Evolutionary conservation across 2,888 invertebrate species (phyloP), one percentile per base, ranked within the genome.

Genomic region (Apomyelois bistriatella): DNA sequence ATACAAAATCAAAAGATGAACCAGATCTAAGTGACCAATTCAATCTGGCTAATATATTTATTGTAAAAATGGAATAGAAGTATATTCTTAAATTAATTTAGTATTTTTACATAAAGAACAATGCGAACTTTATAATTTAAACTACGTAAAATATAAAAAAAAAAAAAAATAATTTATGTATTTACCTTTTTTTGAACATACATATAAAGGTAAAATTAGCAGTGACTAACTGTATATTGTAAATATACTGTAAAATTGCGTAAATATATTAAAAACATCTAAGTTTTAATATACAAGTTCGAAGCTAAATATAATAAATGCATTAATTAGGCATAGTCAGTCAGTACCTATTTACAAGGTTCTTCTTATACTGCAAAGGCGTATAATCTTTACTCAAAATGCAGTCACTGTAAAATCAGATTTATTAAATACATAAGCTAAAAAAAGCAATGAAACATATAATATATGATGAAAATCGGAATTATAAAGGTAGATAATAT

Each of bases 351-450:
- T 46, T 16, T 16, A 35, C 46, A 32, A 35, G 16, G 32, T 32
- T 15, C 32, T 15, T 10, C 9, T 32, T 5, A 35, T 6, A 35
- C 46, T 30, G 46, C 46, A 16, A 4, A 16, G 15, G 15, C 40
- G 13, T 40, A 13, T 32, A 32, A 43, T 46, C 32, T 10, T 35
- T 9, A 15, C n/a, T 32, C 30, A 13, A 30, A 28, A 3, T 12
- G 28, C 13, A 28, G 30, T 46, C 40, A 40, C 46, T 46, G 46
- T 32, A 32, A 46, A 41, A 46, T 6, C 46, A 46, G 30, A 30
- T 28, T 43, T 30, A 43, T 30, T 43, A 43, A 30, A 13, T 43
- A 43, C 43, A 43, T 43, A 13, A 43, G 30, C 38, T 13, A 15
- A 13, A 12, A 28, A 42, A 13, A 13, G 30, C n/a, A 6, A 13